Base-by-base conservation (phyloP, 53 echinoderm and acorn worm species). In the Luidia sarsii region DNA sequence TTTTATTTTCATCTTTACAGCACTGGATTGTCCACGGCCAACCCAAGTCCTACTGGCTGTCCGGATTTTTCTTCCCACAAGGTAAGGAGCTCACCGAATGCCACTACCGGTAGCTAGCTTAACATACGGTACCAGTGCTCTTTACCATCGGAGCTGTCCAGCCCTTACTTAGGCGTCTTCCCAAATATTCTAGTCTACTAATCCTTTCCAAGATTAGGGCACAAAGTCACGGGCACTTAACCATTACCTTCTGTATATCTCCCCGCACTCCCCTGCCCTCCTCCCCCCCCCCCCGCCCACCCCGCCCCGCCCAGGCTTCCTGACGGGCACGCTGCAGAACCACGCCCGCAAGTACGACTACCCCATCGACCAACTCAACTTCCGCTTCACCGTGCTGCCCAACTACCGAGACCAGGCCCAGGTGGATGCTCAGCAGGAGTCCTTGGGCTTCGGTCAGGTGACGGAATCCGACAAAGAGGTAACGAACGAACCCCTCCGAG, bases 281-380 rank as follows among this genome's bases (percentile, higher is more conserved):
- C n/a, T n/a, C n/a, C n/a, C n/a, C n/a, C n/a, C n/a, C n/a, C n/a
- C n/a, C n/a, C n/a, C n/a, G n/a, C n/a, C n/a, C n/a, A n/a, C n/a
- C 41, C 6, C 11, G 41, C 11, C 41, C 41, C 11, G 6, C 11
- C 41, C 77, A 94, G 94, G 94, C 59, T 99, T 99, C 85, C 65
- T 99, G 79, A 99, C 99, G 0, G 99, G 99, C 48, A 99, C 99
- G 2, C 87, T 99, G 48, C 99, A 99, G 87, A 99, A 99, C 87
- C 94, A 99, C 57, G 99, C 99, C 65, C 89, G 99, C 20, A 91
- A 87, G 71, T 99, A 99, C 45, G 91, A 99, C 94, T 94, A 81
- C 62, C 99, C 99, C 13, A 99, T 99, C 25, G 99, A 99, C 72
- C 93, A 93, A 83, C 87, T 99, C 27, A 94, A 81, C 34, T 99